Percentiles rank a stretch among this genome's conserved stretches.
Conservation (phyloP, 2,797 vertebrate genomes). For the Pseudocheirus occidentalis region DNA sequence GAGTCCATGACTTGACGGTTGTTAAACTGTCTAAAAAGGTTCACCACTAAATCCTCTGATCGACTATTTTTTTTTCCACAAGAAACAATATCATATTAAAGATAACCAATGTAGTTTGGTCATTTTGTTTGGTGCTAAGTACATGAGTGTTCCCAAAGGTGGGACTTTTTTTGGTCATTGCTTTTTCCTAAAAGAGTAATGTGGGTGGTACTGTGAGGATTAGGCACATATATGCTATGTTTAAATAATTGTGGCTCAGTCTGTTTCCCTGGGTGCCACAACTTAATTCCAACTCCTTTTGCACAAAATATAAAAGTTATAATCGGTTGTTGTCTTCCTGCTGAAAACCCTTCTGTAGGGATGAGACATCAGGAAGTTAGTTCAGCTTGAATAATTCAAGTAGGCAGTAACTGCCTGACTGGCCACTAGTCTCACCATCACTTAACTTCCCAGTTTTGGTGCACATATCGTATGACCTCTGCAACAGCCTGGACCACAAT, state of each 20-base stretch:
- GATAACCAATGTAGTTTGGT: no score
- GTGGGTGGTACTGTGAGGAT: no score
- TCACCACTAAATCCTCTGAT: neutral
- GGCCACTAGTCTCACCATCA: neutral
- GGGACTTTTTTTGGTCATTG: neutral
- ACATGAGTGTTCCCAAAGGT: neutral
- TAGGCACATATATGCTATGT: neutral
- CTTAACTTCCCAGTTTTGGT: neutral
- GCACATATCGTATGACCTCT: neutral
- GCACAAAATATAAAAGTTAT: neutral
- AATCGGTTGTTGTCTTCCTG: neutral
- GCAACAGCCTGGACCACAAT: neutral
- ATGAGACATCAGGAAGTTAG: neutral
- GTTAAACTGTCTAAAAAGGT: neutral
- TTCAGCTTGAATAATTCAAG: neutral
- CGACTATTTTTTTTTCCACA: neutral
- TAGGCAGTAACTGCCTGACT: neutral
- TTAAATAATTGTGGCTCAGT: neutral
- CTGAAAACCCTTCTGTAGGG: neutral
- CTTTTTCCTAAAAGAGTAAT: no score
- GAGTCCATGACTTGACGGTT: neutral
- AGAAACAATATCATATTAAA: neutral
- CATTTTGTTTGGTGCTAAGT: neutral
- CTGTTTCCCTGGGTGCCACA: neutral
- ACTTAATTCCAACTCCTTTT: neutral